phyloP scores from a whole-genome alignment of 1,140 invertebrate species.

The Drosophila malerkotliana region DNA sequence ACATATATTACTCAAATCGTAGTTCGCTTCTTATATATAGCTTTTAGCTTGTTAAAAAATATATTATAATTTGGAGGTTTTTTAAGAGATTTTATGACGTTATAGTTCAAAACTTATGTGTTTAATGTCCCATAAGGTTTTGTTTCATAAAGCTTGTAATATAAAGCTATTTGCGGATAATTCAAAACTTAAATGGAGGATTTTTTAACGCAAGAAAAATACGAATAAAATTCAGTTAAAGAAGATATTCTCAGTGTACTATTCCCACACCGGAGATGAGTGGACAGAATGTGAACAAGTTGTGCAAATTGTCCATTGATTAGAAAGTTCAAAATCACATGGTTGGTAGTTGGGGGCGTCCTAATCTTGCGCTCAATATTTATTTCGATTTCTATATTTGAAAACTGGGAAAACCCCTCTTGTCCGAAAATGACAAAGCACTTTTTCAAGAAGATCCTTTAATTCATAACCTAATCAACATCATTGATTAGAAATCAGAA shows the following conservation, averaged over 20 bases:
- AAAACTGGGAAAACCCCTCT: slow-evolving; percentile 8
- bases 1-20: too few relatives aligned
- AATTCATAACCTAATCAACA: background rate
- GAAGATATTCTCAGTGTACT: slow-evolving; percentile 6
- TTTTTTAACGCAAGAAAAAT: too few relatives aligned
- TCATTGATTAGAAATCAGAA: slow-evolving; percentile 1
- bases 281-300: slow-evolving; percentile 32
- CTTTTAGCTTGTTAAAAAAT: too few relatives aligned
- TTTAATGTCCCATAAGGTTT: too few relatives aligned
- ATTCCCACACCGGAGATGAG: slow-evolving; percentile 41
- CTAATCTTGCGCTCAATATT: background rate
- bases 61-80: too few relatives aligned
- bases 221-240: too few relatives aligned
- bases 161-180: too few relatives aligned
- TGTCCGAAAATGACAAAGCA: background rate
- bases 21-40: too few relatives aligned
- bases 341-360: background rate
- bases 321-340: slow-evolving; percentile 24
- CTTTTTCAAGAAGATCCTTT: slow-evolving; percentile 16
- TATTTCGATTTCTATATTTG: slow-evolving; percentile 3
- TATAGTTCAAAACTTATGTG: too few relatives aligned
- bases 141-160: too few relatives aligned
- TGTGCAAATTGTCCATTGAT: slow-evolving; percentile 13
- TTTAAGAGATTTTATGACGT: too few relatives aligned
- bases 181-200: too few relatives aligned